A percentile compares a stretch with the other conserved stretches of the same genome.
Evolutionary conservation across 2,797 vertebrate genomes (phyloP).

Genomic region (Ctenopoma kingsleyae): DNA sequence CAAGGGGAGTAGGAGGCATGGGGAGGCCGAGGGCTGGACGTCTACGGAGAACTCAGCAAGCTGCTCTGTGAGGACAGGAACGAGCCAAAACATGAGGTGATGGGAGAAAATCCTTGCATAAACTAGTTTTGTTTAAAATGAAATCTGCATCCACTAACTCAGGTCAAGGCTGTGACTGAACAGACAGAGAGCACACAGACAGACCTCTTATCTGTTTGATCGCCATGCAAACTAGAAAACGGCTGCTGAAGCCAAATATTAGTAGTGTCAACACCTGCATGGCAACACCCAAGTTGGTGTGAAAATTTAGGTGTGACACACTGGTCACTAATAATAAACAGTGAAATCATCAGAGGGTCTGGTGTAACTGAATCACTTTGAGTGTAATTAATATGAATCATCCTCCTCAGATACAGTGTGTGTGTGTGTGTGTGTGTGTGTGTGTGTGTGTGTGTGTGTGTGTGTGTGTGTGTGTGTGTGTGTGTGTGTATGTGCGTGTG

Average conservation of each 20-base stretch:
- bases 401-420: slow-evolving; percentile 42
- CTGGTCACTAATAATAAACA: slow-evolving; percentile 65
- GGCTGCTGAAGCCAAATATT: slow-evolving; percentile 66
- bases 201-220: slow-evolving; percentile 57
- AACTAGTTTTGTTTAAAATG: background rate
- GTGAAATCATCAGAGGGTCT: slow-evolving; percentile 60
- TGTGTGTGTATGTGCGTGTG: background rate
- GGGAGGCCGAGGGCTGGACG: slow-evolving; percentile 92
- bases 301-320: slow-evolving; percentile 54
- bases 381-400: slow-evolving; percentile 64
- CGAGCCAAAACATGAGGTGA: background rate
- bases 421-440: slow-evolving; percentile 13
- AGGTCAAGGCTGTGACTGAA: slow-evolving; percentile 23
- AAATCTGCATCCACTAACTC: slow-evolving; percentile 5
- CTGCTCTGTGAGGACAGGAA: slow-evolving; percentile 80
- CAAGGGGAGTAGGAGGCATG: slow-evolving; percentile 99
- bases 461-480: slow-evolving; percentile 30
- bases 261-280: slow-evolving; percentile 74
- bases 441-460: too few species aligned
- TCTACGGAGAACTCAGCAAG: slow-evolving; percentile 91
- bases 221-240: slow-evolving; percentile 61
- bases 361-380: slow-evolving; percentile 46
- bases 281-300: slow-evolving; percentile 71
- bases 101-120: background rate
- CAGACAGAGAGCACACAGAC: slow-evolving; percentile 19